Evolutionary conservation across 2,797 vertebrate species (phyloP).

Genomic region (Acropternis orthonyx): DNA sequence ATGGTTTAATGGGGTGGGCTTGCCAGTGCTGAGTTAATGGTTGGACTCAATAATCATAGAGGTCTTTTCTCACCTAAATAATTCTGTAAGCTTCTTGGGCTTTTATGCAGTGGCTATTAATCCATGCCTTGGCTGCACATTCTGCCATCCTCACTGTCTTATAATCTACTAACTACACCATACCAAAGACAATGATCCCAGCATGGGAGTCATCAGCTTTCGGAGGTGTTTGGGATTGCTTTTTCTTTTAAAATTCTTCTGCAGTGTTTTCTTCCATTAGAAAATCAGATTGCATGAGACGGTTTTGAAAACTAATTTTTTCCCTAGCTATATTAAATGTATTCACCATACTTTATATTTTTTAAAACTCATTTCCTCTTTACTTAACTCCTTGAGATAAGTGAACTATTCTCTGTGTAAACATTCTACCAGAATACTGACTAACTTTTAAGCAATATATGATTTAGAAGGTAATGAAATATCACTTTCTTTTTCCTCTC

Average conservation of each 20-base stretch:
- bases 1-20: background rate
- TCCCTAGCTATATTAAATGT: background rate
- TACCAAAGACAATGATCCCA: background rate
- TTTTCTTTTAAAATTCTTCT: background rate
- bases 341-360: constrained; percentile 9
- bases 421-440: constrained; percentile 40
- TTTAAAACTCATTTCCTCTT: constrained; percentile 39
- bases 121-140: background rate
- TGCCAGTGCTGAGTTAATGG: background rate
- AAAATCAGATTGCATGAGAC: background rate
- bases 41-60: background rate
- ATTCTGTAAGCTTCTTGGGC: background rate
- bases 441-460: constrained; percentile 20
- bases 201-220: background rate
- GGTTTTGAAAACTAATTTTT: background rate
- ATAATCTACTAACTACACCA: background rate
- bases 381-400: constrained; percentile 31
- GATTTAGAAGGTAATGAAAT: constrained; percentile 65
- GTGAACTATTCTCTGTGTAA: background rate
- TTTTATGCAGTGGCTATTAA: background rate
- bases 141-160: background rate
- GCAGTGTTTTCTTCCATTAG: background rate
- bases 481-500: background rate
- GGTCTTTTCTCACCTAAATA: background rate
- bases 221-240: background rate